These are phyloP conservation scores for Rhabdornis inornatus DNA, from an alignment of 2,113 vertebrate species.

Conservation along the genomic window DNA sequence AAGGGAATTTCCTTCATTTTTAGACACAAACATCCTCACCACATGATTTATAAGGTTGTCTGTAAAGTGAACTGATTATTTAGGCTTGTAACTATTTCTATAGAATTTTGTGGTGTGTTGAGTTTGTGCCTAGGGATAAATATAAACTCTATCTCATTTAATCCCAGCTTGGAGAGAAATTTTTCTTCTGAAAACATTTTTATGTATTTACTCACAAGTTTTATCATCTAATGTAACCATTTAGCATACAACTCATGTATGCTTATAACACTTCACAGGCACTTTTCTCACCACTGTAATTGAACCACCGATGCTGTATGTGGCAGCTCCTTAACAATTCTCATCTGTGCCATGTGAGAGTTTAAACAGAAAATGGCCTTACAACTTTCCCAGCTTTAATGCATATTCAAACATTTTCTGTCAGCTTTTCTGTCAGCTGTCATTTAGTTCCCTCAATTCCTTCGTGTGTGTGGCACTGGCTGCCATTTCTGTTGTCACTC, in stretches of 20 bases:
- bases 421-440: not conserved
- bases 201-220: constrained; percentile 36
- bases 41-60: not conserved
- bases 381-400: not conserved
- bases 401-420: constrained; percentile 15
- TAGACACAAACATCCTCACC: constrained; percentile 8
- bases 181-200: not conserved
- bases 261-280: not conserved
- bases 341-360: not conserved
- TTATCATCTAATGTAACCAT: not conserved
- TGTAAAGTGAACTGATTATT: constrained; percentile 4
- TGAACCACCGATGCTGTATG: not conserved
- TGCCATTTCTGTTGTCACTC: not conserved
- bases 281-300: constrained; percentile 1
- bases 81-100: not conserved
- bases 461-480: not conserved
- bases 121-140: constrained; percentile 1
- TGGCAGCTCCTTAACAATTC: constrained; percentile 20
- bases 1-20: constrained; percentile 1
- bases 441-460: not conserved
- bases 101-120: constrained; percentile 17
- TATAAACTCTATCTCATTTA: constrained; percentile 28
- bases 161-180: not conserved
- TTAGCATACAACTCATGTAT: not conserved
- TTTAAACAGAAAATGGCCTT: constrained; percentile 36